Percentiles rank a stretch among this genome's conserved stretches.
Conservation (phyloP, 1,140 invertebrate genomes). For the Drosophila eugracilis region DNA sequence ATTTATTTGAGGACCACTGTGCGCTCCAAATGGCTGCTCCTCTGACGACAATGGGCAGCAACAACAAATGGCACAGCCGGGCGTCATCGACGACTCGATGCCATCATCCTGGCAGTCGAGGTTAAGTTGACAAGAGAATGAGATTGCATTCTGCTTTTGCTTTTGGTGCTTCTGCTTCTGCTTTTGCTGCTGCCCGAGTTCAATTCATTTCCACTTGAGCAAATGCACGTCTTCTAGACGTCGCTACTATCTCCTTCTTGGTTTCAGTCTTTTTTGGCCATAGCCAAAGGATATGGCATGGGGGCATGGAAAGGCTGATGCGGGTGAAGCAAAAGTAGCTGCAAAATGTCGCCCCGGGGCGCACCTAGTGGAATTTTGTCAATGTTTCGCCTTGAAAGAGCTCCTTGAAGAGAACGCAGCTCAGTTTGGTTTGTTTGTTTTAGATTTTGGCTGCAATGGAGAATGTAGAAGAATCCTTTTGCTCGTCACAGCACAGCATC, state of each 20-base stretch:
- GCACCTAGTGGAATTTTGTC: conserved; percentile 44
- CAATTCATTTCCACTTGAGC: conserved; percentile 83
- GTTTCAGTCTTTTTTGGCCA: conserved; percentile 27
- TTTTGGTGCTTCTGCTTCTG: conserved; percentile 6
- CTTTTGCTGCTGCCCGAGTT: conserved; percentile 62
- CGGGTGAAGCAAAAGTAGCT: conserved; percentile 65
- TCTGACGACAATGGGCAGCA: conserved; percentile 35
- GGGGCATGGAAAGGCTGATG: conserved; percentile 7
- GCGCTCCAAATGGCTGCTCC: conserved; percentile 33
- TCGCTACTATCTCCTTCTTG: conserved; percentile 11
- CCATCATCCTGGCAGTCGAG: conserved; percentile 60
- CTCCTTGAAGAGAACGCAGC: conserved; percentile 35
- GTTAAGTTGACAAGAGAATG: conserved; percentile 83
- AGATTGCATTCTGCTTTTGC: conserved; percentile 76
- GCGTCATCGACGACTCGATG: conserved; percentile 36
- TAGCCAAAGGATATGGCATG: conserved; percentile 39
- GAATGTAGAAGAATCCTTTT: conserved; percentile 27
- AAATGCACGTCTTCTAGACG: conserved; percentile 78
- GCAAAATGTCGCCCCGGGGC: conserved; percentile 60
- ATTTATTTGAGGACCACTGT: conserved; percentile 33
- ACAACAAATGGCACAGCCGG: conserved; percentile 57
- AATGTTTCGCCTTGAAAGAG: conserved; percentile 60
- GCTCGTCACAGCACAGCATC: conserved; percentile 20
- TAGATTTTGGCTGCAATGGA: conserved; percentile 53
- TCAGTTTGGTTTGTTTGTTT: conserved; percentile 65